Percentiles rank a stretch among this genome's conserved stretches.
phyloP scores from a whole-genome alignment of 1,140 invertebrate species.

The Leptonema lineaticorne region DNA sequence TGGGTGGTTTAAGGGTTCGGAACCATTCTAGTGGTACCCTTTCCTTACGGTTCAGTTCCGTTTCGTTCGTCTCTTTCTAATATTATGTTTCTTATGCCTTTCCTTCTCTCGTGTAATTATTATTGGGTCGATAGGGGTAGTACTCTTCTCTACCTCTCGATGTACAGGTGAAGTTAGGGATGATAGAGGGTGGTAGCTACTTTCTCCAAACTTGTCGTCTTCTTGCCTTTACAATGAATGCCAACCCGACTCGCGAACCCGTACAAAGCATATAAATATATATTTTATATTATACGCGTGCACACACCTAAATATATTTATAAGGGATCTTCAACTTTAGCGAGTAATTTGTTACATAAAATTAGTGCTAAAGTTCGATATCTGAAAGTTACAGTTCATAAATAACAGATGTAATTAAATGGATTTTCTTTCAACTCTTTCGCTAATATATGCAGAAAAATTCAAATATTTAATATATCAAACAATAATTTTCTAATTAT shows the following conservation, averaged over 20 bases:
- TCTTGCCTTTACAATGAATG: constrained; percentile 11
- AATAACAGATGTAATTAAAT: too few species aligned
- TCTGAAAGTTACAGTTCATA: too few species aligned
- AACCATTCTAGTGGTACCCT: background rate
- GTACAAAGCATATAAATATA: background rate
- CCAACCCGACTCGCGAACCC: background rate
- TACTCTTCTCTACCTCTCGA: background rate
- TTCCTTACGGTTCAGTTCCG: background rate
- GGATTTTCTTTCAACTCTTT: too few species aligned
- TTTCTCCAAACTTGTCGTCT: constrained; percentile 21
- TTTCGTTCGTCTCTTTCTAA: background rate
- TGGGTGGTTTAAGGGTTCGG: background rate
- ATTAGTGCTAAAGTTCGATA: too few species aligned
- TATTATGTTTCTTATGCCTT: too few species aligned
- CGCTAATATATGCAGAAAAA: too few species aligned
- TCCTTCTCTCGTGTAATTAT: too few species aligned
- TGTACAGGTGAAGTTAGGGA: constrained; percentile 19
- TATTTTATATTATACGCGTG: background rate
- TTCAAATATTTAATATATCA: too few species aligned
- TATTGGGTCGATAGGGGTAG: constrained; percentile 36
- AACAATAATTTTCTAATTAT: too few species aligned
- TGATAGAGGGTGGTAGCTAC: background rate
- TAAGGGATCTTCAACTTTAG: background rate
- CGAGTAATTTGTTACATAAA: too few species aligned
- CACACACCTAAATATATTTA: background rate